Conservation (phyloP, 1,140 invertebrate species). For the Solenopsis fugax region DNA sequence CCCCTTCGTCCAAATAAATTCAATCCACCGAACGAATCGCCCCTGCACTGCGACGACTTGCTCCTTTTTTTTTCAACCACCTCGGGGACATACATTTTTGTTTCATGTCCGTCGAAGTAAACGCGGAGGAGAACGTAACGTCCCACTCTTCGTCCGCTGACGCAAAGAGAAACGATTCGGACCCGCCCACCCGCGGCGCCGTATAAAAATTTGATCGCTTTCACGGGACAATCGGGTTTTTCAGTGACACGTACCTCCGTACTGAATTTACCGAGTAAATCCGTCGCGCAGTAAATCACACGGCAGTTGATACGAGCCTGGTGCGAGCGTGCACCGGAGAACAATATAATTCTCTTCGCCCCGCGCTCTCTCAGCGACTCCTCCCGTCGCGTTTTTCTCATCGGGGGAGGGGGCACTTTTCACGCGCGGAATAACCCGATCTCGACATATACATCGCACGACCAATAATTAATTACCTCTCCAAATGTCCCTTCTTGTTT, state of each 20-base stretch:
- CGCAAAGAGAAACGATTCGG: slow-evolving; percentile 34
- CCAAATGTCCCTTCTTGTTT: slow-evolving; percentile 77
- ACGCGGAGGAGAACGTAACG: neutral
- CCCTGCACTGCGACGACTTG: slow-evolving; percentile 22
- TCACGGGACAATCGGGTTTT: slow-evolving; percentile 55
- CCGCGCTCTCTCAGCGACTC: neutral
- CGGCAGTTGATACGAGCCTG: slow-evolving; percentile 51
- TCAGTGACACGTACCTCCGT: slow-evolving; percentile 37
- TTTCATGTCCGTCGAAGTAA: slow-evolving; percentile 10
- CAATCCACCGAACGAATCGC: slow-evolving; percentile 16
- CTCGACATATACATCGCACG: neutral
- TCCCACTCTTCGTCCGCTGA: neutral
- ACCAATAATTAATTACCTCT: slow-evolving; percentile 44
- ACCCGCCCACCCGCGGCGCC: neutral
- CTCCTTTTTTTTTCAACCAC: slow-evolving; percentile 2
- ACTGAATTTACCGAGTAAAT: slow-evolving; percentile 60
- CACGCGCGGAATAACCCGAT: slow-evolving; percentile 41
- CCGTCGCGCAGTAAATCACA: slow-evolving; percentile 58
- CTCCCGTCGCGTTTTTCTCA: slow-evolving; percentile 24
- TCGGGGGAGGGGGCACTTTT: neutral
- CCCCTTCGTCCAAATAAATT: slow-evolving; percentile 29
- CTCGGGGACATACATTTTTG: neutral
- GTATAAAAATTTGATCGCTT: slow-evolving; percentile 62
- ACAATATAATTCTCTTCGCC: slow-evolving; percentile 48
- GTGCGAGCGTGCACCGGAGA: slow-evolving; percentile 25